These are phyloP conservation scores for Ligdia adustata DNA, from an alignment of 2,888 invertebrate species.

Conservation along the genomic window DNA sequence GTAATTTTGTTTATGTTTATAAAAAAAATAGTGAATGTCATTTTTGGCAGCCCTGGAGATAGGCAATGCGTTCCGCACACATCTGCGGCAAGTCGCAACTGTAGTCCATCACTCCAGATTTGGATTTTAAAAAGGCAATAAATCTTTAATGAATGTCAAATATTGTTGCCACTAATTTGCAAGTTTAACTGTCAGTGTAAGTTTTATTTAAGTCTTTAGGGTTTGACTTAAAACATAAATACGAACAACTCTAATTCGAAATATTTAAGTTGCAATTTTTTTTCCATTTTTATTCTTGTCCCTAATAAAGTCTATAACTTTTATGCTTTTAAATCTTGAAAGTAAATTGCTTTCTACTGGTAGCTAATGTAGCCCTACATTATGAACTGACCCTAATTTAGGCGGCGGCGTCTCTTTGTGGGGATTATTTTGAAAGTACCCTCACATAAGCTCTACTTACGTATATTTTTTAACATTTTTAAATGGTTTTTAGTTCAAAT, in stretches of 20 bases:
- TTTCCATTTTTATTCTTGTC: too few species aligned
- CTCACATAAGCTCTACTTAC: slow-evolving; percentile 2
- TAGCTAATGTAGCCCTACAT: slow-evolving; percentile 14
- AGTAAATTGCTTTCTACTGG: too few species aligned
- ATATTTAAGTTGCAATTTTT: too few species aligned
- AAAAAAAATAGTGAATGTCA: neutral
- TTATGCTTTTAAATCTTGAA: too few species aligned
- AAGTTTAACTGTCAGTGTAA: too few species aligned
- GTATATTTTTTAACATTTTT: neutral
- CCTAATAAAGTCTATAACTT: too few species aligned
- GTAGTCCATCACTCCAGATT: slow-evolving; percentile 53
- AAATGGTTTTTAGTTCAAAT: neutral
- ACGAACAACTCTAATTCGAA: too few species aligned
- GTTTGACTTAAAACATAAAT: too few species aligned
- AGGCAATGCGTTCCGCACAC: slow-evolving; percentile 49
- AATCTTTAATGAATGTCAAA: slow-evolving; percentile 8
- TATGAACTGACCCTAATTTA: slow-evolving; percentile 26
- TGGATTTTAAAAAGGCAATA: slow-evolving; percentile 24
- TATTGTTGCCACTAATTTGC: neutral
- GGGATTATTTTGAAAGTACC: slow-evolving; percentile 18
- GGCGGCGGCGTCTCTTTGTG: slow-evolving; percentile 21
- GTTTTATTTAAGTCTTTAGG: too few species aligned
- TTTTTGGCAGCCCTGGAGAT: slow-evolving; percentile 51
- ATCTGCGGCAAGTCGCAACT: slow-evolving; percentile 65
- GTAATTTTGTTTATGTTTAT: too few species aligned